Percentiles rank a stretch among this genome's conserved stretches.
phyloP scores from a whole-genome alignment of 2,113 vertebrate species.

The Poeciliopsis occidentalis region DNA sequence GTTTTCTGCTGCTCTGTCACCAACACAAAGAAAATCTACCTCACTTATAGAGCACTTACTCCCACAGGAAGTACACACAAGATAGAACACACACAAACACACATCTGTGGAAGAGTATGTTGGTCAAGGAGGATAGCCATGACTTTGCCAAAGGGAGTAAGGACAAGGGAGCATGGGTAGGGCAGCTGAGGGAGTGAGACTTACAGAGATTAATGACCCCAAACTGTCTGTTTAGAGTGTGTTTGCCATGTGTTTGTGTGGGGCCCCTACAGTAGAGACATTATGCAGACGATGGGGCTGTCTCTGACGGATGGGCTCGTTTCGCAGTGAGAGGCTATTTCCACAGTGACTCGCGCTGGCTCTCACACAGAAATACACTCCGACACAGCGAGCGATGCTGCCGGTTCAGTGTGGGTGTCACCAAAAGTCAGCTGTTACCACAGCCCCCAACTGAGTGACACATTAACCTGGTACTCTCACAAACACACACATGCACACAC shows the following conservation, averaged over 20 bases:
- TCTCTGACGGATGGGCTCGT: slow-evolving; percentile 59
- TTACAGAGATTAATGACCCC: slow-evolving; percentile 72
- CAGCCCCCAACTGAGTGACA: slow-evolving; percentile 55
- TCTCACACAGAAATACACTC: slow-evolving; percentile 11
- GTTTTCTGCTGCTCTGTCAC: not conserved
- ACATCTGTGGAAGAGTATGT: slow-evolving; percentile 21
- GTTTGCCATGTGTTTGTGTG: slow-evolving; percentile 26
- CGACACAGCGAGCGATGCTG: slow-evolving; percentile 35
- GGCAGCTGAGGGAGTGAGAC: slow-evolving; percentile 37
- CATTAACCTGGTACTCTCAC: slow-evolving; percentile 50
- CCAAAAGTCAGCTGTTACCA: slow-evolving; percentile 53
- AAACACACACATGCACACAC: slow-evolving; percentile 20
- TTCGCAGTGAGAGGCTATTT: slow-evolving; percentile 63
- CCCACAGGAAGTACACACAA: slow-evolving; percentile 12
- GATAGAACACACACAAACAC: slow-evolving; percentile 27
- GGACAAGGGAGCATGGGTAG: slow-evolving; percentile 39
- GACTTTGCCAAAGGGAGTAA: slow-evolving; percentile 75
- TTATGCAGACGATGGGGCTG: slow-evolving; percentile 61
- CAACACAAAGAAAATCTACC: slow-evolving; percentile 7
- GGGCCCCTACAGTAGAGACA: slow-evolving; percentile 38
- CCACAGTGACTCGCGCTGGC: slow-evolving; percentile 46
- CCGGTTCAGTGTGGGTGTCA: slow-evolving; percentile 46
- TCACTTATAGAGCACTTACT: slow-evolving; percentile 13
- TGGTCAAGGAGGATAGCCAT: slow-evolving; percentile 65
- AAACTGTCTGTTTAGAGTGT: slow-evolving; percentile 48